A percentile compares a stretch with the other conserved stretches of the same genome.
phyloP scores from a whole-genome alignment of 2,888 invertebrate species.

The Eilema griseolum region DNA sequence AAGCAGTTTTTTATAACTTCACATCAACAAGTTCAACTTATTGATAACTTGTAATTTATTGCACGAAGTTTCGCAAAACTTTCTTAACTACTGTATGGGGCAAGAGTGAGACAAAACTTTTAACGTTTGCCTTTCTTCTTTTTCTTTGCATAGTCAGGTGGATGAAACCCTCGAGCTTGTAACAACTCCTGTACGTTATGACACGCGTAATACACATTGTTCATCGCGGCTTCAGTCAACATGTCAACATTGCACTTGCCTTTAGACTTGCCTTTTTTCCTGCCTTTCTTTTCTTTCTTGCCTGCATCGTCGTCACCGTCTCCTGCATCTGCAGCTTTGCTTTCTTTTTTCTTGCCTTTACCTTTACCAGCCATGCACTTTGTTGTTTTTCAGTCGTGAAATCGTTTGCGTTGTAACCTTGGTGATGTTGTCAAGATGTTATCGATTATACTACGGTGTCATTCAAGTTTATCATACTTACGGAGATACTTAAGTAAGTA shows the following conservation, averaged over 20 bases:
- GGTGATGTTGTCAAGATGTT: conserved; percentile 34
- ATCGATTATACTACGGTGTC: conserved; percentile 55
- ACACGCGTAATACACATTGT: conserved; percentile 97
- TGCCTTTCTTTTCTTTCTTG: conserved; percentile 82
- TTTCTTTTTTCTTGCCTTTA: conserved; percentile 84
- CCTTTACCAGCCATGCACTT: conserved; percentile 70
- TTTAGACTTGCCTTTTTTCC: conserved; percentile 86
- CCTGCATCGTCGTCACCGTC: conserved; percentile 74
- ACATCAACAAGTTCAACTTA: background rate
- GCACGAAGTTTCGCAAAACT: background rate
- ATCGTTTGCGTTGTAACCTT: conserved; percentile 27
- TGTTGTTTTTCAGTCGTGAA: conserved; percentile 22
- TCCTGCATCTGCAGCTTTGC: conserved; percentile 84
- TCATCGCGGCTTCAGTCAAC: conserved; percentile 96
- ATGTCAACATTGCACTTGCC: conserved; percentile 93
- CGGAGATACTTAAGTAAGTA: too few species aligned
- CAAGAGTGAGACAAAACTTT: conserved; percentile 5
- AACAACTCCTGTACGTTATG: conserved; percentile 97
- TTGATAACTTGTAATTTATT: background rate
- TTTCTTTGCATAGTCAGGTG: conserved; percentile 95
- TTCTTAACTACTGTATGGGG: background rate
- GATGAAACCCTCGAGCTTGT: conserved; percentile 94
- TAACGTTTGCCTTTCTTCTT: conserved; percentile 92
- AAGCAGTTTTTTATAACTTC: background rate
- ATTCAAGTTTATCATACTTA: too few species aligned